Percentiles rank a stretch among this genome's conserved stretches.
Evolutionary conservation across 2,888 invertebrate genomes (phyloP).

Genomic region (Nymphalis c-album): DNA sequence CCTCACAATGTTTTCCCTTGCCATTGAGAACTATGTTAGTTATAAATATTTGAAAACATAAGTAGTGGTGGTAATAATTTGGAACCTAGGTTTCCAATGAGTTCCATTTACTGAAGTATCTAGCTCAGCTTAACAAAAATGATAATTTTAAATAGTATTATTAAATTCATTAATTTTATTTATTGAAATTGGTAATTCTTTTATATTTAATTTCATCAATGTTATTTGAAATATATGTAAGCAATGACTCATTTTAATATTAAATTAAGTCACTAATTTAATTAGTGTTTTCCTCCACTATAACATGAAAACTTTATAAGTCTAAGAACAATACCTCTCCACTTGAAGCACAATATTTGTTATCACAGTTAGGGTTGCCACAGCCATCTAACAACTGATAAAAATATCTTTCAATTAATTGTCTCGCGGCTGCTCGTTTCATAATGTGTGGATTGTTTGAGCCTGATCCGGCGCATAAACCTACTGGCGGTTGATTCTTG

Average conservation of each 20-base stretch:
- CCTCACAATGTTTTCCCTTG: no score
- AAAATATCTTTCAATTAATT: slow-evolving; percentile 95
- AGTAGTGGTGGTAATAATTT: no score
- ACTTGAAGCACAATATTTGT: slow-evolving; percentile 94
- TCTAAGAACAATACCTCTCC: slow-evolving; percentile 83
- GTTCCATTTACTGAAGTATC: no score
- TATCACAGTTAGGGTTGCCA: slow-evolving; percentile 92
- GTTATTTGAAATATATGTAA: background rate
- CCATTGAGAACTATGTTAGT: no score
- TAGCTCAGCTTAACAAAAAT: no score
- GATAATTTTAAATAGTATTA: no score
- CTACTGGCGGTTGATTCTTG: slow-evolving; percentile 57
- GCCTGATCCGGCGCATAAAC: slow-evolving; percentile 63
- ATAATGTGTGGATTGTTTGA: slow-evolving; percentile 79
- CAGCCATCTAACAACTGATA: slow-evolving; percentile 96
- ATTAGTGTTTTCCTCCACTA: background rate
- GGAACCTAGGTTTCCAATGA: no score
- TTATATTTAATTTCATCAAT: background rate
- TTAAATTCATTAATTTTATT: no score
- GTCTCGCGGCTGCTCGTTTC: slow-evolving; percentile 90
- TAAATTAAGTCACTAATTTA: slow-evolving; percentile 18
- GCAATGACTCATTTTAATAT: background rate
- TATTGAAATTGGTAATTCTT: no score
- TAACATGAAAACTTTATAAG: slow-evolving; percentile 1
- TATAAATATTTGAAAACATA: no score